Evolutionary conservation across 2,888 invertebrate species (phyloP), one percentile per base, ranked within the genome.

Genomic region (Tinea semifulvella): DNA sequence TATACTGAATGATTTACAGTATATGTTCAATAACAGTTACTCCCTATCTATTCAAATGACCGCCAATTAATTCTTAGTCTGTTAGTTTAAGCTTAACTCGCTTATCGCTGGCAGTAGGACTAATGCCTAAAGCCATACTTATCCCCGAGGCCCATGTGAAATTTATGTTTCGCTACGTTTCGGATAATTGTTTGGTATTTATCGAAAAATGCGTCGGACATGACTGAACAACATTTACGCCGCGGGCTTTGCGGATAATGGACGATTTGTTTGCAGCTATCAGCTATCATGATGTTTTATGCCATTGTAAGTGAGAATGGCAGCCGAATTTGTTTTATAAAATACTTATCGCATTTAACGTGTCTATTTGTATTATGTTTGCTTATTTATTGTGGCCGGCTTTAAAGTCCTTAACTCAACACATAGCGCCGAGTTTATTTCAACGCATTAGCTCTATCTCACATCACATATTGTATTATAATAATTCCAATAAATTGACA

Each of bases 141-240:
- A 38, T 38, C 20, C 40, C 40, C 18, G 17, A 22, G 40, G 40
- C 40, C 40, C 40, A 40, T 22, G 40, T 40, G 20, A 40, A 40
- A 40, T 40, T 40, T 40, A 40, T 40, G 40, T 40, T 22, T 22
- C 22, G 40, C 22, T 40, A 14, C 38, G 40, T 22, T 17, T 18
- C 43, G 19, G 43, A 43, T 43, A 43, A 43, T 43, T 43, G 43
- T 43, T 31, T 31, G 43, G 43, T 31, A 43, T 43, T 43, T 43
- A 43, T 43, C 43, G 43, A 43, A 43, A 43, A 43, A 43, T 43
- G 28, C 43, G 43, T 28, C 11, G 43, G 28, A 43, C 31, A 20
- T 3, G 31, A 20, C 26, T 26, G 42, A 19, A 27, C 19, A 27
- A 16, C 42, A 10, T 22, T 40, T 17, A 27, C 26, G 42, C 43